Conservation (phyloP, 2,888 invertebrate genomes). For the Cheiracanthium punctorium region DNA sequence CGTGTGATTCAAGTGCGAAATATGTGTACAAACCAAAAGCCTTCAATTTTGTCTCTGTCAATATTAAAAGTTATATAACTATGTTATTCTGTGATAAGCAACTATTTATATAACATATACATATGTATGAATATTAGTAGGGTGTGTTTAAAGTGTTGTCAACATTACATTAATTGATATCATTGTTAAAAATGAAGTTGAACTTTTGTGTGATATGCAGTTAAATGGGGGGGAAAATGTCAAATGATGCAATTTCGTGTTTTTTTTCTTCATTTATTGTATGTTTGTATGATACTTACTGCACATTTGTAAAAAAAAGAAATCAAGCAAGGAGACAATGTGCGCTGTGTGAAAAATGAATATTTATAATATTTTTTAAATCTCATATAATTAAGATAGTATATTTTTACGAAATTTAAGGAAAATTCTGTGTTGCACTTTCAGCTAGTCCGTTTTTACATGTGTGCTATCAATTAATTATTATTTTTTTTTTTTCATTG, state of each 20-base stretch:
- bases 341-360: neutral
- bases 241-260: too few species aligned
- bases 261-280: neutral
- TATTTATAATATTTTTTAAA: slow-evolving; percentile 6
- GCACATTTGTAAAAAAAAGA: slow-evolving; percentile 5
- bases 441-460: neutral
- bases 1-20: slow-evolving; percentile 14
- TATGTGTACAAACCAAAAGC: slow-evolving; percentile 44
- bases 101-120: slow-evolving; percentile 57
- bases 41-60: slow-evolving; percentile 53
- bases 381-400: neutral
- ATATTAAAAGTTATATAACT: slow-evolving; percentile 59
- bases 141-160: slow-evolving; percentile 56
- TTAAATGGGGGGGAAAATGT: too few species aligned
- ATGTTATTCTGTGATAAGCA: slow-evolving; percentile 67
- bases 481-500: too few species aligned
- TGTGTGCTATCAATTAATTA: neutral
- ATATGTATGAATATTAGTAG: slow-evolving; percentile 50
- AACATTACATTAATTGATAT: slow-evolving; percentile 43
- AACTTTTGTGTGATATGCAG: slow-evolving; percentile 9
- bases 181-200: slow-evolving; percentile 29
- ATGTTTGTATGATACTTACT: slow-evolving; percentile 2
- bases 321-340: too few species aligned
- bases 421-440: neutral
- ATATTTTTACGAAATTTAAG: neutral